Percentiles rank a stretch among this genome's conserved stretches.
These are phyloP conservation scores for Cepaea hortensis DNA, from an alignment of 2,888 invertebrate genomes.

Conservation along the genomic window DNA sequence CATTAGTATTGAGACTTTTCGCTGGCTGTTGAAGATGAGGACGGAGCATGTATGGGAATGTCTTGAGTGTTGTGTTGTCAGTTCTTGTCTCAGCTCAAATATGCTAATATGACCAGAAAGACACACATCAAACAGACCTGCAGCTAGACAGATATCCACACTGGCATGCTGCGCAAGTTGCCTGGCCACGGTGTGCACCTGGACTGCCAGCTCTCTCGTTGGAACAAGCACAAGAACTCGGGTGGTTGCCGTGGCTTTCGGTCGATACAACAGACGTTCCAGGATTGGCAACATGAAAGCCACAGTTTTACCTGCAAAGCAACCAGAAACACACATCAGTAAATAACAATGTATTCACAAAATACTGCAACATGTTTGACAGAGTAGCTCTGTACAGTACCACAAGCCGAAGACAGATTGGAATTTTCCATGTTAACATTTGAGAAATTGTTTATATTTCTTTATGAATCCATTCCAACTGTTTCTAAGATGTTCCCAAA, in stretches of 20 bases:
- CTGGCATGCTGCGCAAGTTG: slow-evolving; percentile 91
- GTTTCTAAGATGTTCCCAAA: too few species aligned
- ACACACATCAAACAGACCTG: slow-evolving; percentile 64
- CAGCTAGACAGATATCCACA: slow-evolving; percentile 74
- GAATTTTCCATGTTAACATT: background rate
- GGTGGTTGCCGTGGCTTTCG: slow-evolving; percentile 82
- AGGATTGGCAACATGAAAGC: slow-evolving; percentile 98
- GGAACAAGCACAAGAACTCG: slow-evolving; percentile 95
- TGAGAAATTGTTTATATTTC: too few species aligned
- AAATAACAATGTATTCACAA: background rate
- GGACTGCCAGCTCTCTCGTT: slow-evolving; percentile 97
- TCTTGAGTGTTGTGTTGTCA: too few species aligned
- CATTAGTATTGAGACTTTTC: too few species aligned
- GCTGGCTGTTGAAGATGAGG: too few species aligned
- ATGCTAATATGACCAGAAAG: too few species aligned
- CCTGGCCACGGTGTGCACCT: slow-evolving; percentile 94
- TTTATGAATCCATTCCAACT: too few species aligned
- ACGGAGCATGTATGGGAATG: too few species aligned
- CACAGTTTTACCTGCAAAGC: slow-evolving; percentile 92
- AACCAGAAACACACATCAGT: background rate
- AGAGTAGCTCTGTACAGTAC: background rate
- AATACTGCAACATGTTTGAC: background rate
- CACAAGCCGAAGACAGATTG: too few species aligned
- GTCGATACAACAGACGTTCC: slow-evolving; percentile 92
- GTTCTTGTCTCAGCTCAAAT: too few species aligned